These are phyloP conservation scores for Drosophila koepferae DNA, from an alignment of 2,888 invertebrate genomes.

Conservation along the genomic window DNA sequence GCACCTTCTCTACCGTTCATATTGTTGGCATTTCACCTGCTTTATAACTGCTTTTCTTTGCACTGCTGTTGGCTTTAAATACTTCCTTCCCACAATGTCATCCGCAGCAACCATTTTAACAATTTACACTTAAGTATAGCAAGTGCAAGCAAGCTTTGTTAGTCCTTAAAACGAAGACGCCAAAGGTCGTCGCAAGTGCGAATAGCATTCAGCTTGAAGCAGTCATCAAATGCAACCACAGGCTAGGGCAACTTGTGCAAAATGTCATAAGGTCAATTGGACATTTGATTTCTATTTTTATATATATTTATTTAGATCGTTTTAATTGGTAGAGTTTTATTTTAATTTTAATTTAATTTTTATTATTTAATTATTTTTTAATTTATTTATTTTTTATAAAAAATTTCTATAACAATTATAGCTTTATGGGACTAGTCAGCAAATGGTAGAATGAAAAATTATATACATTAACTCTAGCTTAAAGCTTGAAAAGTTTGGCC, in stretches of 20 bases:
- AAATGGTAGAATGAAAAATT: no score
- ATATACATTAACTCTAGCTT: no score
- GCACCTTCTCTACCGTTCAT: not conserved
- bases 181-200: conserved; percentile 1
- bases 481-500: no score
- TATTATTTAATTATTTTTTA: no score
- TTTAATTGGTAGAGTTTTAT: no score
- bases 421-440: no score
- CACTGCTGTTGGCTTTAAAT: conserved; percentile 33
- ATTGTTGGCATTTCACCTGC: conserved; percentile 26
- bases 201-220: not conserved
- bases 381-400: no score
- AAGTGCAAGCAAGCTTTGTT: conserved; percentile 31
- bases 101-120: conserved; percentile 7
- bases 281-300: not conserved
- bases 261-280: not conserved
- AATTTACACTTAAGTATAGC: conserved; percentile 22
- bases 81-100: conserved; percentile 25
- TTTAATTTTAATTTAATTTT: no score
- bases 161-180: not conserved
- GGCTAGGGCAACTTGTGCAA: not conserved
- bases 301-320: no score
- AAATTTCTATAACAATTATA: no score
- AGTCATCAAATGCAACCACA: not conserved
- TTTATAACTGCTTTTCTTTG: conserved; percentile 34